A percentile compares a stretch with the other conserved stretches of the same genome.
phyloP scores from a whole-genome alignment of 2,888 invertebrate genomes.

The Melitaea athalia region DNA sequence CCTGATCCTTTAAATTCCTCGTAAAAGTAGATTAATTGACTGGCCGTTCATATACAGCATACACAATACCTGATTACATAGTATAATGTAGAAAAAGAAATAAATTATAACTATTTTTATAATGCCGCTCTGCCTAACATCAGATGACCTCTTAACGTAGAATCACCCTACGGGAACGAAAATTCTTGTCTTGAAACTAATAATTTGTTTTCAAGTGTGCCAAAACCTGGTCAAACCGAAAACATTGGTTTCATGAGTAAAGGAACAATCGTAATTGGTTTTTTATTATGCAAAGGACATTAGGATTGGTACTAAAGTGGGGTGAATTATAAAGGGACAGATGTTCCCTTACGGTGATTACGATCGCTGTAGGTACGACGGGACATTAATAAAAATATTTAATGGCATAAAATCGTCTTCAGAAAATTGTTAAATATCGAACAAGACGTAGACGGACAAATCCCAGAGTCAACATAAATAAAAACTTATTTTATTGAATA shows the following conservation, averaged over 20 bases:
- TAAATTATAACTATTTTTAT: too few relatives aligned
- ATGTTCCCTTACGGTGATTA: constrained; percentile 61
- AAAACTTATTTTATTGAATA: constrained; percentile 38
- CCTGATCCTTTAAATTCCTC: too few relatives aligned
- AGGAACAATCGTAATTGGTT: constrained; percentile 40
- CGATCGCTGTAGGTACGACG: constrained; percentile 48
- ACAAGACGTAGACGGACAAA: constrained; percentile 25
- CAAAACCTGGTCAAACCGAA: constrained; percentile 18
- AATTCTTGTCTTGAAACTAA: constrained; percentile 29
- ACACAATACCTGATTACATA: too few relatives aligned
- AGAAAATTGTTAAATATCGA: constrained; percentile 24
- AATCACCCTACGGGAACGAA: too few relatives aligned
- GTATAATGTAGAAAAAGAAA: too few relatives aligned
- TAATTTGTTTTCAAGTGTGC: constrained; percentile 20
- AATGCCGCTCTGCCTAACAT: too few relatives aligned
- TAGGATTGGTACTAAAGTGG: constrained; percentile 50
- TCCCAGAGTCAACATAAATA: constrained; percentile 38
- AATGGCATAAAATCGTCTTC: constrained; percentile 29
- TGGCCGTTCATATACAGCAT: too few relatives aligned
- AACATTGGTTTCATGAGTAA: constrained; percentile 38
- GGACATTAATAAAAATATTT: constrained; percentile 41
- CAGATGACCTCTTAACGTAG: too few relatives aligned
- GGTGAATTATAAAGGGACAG: constrained; percentile 57
- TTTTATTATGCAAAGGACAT: constrained; percentile 49
- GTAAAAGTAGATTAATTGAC: too few relatives aligned